A percentile compares a stretch with the other conserved stretches of the same genome.
Conservation (phyloP, 2,113 vertebrate species). For the Myanophis thanlyinensis region DNA sequence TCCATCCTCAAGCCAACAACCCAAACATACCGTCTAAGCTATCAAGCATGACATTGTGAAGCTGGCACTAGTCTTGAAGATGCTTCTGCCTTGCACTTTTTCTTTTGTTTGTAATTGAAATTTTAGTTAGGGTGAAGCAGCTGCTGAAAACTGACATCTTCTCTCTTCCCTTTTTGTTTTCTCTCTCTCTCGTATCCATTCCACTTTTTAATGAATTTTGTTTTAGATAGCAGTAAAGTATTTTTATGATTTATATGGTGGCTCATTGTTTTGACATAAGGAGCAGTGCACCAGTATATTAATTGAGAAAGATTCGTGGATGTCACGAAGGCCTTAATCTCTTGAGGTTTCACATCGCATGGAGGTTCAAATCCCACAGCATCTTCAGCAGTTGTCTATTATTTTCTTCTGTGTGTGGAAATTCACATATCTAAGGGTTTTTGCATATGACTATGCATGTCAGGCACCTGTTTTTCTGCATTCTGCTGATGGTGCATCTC, state of each 20-base stretch:
- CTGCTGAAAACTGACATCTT: neutral
- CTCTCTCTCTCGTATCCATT: no score
- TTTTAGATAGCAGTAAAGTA: no score
- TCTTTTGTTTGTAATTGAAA: neutral
- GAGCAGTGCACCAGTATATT: neutral
- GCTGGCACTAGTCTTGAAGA: neutral
- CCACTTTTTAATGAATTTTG: no score
- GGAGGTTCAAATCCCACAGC: neutral
- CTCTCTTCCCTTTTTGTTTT: no score
- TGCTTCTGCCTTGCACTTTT: neutral
- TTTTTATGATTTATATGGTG: no score
- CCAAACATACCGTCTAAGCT: neutral
- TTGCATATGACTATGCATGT: neutral
- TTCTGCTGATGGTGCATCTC: neutral
- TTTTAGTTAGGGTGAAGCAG: neutral
- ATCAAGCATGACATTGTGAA: neutral
- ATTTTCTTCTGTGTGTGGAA: neutral
- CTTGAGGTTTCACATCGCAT: neutral
- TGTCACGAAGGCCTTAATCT: neutral
- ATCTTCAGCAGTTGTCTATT: neutral
- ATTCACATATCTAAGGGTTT: neutral
- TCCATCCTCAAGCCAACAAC: neutral
- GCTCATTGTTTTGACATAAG: neutral
- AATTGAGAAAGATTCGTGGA: neutral
- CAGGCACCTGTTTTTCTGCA: neutral